Evolutionary conservation across 1,140 invertebrate genomes (phyloP), one percentile per base, ranked within the genome.

Genomic region (Rhysida immarginata): DNA sequence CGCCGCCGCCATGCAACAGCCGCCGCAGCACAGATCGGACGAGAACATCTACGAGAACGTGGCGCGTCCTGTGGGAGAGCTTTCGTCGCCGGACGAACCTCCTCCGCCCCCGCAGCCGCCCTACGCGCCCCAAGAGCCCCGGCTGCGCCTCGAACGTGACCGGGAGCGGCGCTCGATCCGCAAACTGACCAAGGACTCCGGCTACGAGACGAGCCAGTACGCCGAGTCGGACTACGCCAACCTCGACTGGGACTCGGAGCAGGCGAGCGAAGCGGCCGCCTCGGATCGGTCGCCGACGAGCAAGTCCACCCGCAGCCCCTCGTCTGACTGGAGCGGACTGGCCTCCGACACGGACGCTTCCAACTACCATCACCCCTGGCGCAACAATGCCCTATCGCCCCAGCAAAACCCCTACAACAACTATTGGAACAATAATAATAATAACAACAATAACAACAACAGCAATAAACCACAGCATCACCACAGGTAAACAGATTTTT

Each of bases 181-280:
- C 26, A 69, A 69, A 50, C 48, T 68, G 11, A 68, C 67, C 1
- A 69, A 69, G 45, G 67, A 69, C 60, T 68, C 67, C n/a, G 67
- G 67, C 2, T 68, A 69, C 56, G 66, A 69, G 54, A 69, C 66
- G 48, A 58, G 63, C 8, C 63, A 55, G 18, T 61, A 67, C 26
- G 59, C 62, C 14, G 66, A 68, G 56, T 59, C 61, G 3, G 66
- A 68, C 54, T 67, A 67, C 55, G 64, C 62, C 16, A 66, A 65
- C 43, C 57, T 65, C 18, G 66, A 67, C 44, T 58, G 64, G 53
- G 49, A 61, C 2, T 51, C 48, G 1, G 44, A 46, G 44, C 49
- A 51, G 24, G 26, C 49, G 3, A 27, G 49, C 24, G 21, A 23
- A 16, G 44, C 16, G 8, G 44, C 44, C 44, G 16, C 21, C 21